Base-by-base conservation (phyloP, 2,888 invertebrate genomes). In the Lutraria lutraria region DNA sequence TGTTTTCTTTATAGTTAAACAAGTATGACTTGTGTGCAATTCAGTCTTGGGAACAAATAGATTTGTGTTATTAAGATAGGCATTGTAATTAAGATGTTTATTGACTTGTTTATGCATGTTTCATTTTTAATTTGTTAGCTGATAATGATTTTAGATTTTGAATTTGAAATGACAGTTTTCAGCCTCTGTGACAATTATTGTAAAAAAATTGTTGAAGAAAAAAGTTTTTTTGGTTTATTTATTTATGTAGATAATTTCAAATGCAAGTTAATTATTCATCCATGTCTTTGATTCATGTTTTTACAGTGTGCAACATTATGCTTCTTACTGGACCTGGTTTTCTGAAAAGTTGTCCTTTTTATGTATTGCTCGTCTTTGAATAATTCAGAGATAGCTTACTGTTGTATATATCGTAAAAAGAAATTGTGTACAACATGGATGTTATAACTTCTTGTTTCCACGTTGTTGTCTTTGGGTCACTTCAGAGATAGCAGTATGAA, bases 381-480 rank as follows among this genome's bases (percentile, higher is more conserved):
- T 31, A 19, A 34, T 25, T 19, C 76, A 31, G 16, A 76, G 76
- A 76, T 31, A 34, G 34, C 19, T 76, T 76, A 19, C 19, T 76
- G 76, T 76, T 76, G 76, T 76, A 76, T 76, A 31, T 76, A 76
- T 76, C 76, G 29, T 76, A 76, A 76, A 25, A 76, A 76, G 76
- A 83, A 34, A 83, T 31, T 84, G 76, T 84, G 84, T 72, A 85
- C 79, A 43, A 84, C 68, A 53, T 83, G 84, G 54, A 84, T 52
- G 72, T 85, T 72, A 85, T 31, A 13, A 82, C 29, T 81, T 63
- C n/a, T 81, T 88, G 83, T 88, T 88, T 88, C 85, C 85, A 85
- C 68, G 76, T 85, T 88, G 83, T 83, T 87, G 56, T 83, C 88
- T 88, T 83, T 88, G 81, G n/a, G 21, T 54, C 83, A 60, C 85